Conservation (phyloP, 2,797 vertebrate species). For the Channallabes apus region DNA sequence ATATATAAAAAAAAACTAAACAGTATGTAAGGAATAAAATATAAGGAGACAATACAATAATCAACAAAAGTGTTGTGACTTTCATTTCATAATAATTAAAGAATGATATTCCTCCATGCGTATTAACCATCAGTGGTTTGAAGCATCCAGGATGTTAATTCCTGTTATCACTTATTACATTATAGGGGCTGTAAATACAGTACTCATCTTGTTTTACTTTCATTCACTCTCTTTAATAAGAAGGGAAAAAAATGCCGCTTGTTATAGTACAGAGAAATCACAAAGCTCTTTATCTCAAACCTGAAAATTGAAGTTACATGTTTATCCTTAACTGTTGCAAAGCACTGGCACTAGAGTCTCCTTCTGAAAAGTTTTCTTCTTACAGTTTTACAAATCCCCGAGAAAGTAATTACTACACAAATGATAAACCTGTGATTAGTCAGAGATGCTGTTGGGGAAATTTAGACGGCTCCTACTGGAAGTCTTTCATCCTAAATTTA, state of each 20-base stretch:
- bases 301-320: neutral
- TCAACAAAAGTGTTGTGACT: neutral
- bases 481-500: no score
- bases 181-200: neutral
- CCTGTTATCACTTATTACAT: neutral
- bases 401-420: no score
- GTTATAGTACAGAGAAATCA: neutral
- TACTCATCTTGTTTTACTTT: no score
- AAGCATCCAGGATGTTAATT: neutral
- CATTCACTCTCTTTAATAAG: neutral
- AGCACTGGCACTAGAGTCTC: neutral
- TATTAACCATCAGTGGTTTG: neutral
- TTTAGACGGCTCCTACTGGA: no score
- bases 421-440: no score
- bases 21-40: neutral
- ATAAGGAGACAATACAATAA: neutral
- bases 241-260: neutral
- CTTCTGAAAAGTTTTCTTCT: neutral
- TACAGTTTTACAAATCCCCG: neutral
- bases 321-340: neutral
- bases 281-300: neutral
- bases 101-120: neutral
- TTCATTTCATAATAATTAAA: neutral
- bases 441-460: no score
- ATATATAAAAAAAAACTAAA: no score